Conservation (phyloP, 2,888 invertebrate genomes). For the Rapana venosa region DNA sequence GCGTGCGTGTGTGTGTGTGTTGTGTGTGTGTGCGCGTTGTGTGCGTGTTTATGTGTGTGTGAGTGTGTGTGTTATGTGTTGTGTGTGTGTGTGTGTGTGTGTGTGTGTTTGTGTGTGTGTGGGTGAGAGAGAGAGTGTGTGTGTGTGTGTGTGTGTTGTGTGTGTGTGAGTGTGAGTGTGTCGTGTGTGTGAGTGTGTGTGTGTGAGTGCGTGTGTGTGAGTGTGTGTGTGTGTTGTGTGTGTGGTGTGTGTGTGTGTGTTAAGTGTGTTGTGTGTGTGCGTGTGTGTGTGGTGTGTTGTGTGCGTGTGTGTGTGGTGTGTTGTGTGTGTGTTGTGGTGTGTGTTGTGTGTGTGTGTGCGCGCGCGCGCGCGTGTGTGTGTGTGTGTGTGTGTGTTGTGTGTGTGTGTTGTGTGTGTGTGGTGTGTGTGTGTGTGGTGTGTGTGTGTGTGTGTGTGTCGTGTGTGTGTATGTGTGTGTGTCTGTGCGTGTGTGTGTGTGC, state of each 20-base stretch:
- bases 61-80: background rate
- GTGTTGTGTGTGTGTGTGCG: background rate
- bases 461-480: conserved; percentile 1
- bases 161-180: background rate
- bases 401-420: background rate
- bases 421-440: conserved; percentile 9
- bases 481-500: conserved; percentile 4
- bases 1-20: background rate
- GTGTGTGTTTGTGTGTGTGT: too few species aligned
- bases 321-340: background rate
- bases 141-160: background rate
- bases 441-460: background rate
- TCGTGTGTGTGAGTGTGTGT: background rate
- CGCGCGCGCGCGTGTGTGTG: background rate
- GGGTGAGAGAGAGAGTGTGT: too few species aligned
- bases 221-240: conserved; percentile 4
- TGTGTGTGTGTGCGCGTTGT: background rate
- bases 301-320: background rate
- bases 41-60: too few species aligned
- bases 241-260: background rate
- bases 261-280: background rate
- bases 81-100: background rate
- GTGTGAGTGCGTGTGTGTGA: background rate
- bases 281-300: background rate
- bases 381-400: background rate